Evolutionary conservation across 37 sponge, comb jelly and placozoan genomes (phyloP).

Genomic region (Ianthella basta): DNA sequence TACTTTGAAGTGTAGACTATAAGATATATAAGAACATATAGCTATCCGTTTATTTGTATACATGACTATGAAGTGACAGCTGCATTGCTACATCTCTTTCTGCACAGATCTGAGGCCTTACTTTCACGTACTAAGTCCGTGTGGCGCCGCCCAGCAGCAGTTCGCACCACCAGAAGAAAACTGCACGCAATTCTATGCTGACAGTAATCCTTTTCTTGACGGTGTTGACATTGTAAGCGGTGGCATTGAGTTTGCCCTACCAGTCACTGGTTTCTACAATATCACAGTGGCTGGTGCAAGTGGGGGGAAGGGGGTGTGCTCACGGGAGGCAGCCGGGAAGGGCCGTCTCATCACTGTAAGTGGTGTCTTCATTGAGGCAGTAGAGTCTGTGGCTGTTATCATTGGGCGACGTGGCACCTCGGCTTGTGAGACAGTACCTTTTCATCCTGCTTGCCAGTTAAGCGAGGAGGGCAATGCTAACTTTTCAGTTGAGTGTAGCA

Average conservation of each 20-base stretch:
- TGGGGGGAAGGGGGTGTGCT: constrained; percentile 61
- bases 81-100: no score
- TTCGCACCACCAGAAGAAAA: neutral
- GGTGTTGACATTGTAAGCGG: neutral
- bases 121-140: neutral
- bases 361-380: constrained; percentile 13
- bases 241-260: constrained; percentile 36
- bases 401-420: constrained; percentile 49
- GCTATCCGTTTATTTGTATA: no score
- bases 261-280: constrained; percentile 45
- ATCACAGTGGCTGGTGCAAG: constrained; percentile 62
- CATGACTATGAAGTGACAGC: no score
- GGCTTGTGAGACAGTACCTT: constrained; percentile 41
- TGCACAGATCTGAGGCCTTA: neutral
- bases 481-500: neutral
- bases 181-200: neutral
- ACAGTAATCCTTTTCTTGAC: neutral
- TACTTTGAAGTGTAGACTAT: no score
- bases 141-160: neutral
- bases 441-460: neutral
- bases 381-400: constrained; percentile 22
- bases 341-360: constrained; percentile 22
- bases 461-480: no score
- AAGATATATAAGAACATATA: no score
- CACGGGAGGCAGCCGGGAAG: neutral